A percentile compares a stretch with the other conserved stretches of the same genome.
Conservation (phyloP, 2,113 vertebrate genomes). For the Danionella cerebrum region DNA sequence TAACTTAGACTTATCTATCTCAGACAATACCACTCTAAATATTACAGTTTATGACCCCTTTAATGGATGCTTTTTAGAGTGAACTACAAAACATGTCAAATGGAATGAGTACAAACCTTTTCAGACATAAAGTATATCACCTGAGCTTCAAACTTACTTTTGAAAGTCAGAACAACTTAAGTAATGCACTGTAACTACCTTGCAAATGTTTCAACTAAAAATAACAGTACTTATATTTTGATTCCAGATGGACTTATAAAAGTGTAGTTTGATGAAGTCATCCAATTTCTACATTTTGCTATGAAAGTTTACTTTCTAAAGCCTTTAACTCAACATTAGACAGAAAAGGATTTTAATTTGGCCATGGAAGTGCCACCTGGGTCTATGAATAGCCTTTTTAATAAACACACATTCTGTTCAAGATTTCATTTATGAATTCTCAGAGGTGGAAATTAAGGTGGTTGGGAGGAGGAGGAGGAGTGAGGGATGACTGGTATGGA, state of each 20-base stretch:
- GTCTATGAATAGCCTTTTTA: not conserved
- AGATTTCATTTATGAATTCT: conserved; percentile 22
- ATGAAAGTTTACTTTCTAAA: too few relatives aligned
- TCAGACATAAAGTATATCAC: too few relatives aligned
- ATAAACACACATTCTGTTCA: conserved; percentile 13
- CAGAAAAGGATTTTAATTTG: not conserved
- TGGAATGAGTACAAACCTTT: not conserved
- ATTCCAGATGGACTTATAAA: not conserved
- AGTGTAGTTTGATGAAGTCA: not conserved
- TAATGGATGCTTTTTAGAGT: too few relatives aligned
- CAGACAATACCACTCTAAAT: too few relatives aligned
- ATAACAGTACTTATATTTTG: not conserved
- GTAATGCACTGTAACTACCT: too few relatives aligned
- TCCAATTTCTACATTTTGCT: not conserved
- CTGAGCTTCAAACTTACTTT: too few relatives aligned
- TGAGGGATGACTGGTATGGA: conserved; percentile 1
- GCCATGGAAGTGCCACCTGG: not conserved
- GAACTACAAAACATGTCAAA: not conserved
- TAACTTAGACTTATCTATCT: too few relatives aligned
- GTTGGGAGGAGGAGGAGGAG: not conserved
- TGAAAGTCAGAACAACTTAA: too few relatives aligned
- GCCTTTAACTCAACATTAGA: too few relatives aligned
- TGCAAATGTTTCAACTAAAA: too few relatives aligned
- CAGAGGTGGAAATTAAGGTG: not conserved
- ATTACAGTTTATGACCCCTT: too few relatives aligned